Base-by-base conservation (phyloP, 2,113 vertebrate species). In the Boulengeromyrus knoepffleri region DNA sequence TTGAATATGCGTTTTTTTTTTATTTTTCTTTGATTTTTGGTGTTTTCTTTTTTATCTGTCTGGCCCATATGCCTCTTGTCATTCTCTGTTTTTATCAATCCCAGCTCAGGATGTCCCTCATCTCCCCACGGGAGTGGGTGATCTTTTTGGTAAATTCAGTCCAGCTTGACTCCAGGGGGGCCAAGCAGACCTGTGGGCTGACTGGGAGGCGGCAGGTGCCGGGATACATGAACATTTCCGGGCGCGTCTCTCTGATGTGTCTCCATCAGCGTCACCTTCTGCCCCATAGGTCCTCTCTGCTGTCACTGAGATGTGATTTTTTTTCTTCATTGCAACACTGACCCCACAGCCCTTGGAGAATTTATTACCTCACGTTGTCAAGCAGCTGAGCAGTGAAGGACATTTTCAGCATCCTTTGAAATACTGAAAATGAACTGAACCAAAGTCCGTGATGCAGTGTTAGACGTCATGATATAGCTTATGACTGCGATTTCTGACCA, bases 91-190 rank as follows among this genome's bases (percentile, higher is more conserved):
- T 90, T 92, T 92, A 92, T 93, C 92, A 91, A 89, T 90, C 90
- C 56, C 70, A 83, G 85, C 86, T 91, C 88, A 88, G 90, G 89
- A 90, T 91, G 86, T 88, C 52, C 70, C 74, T 70, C 80, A 87
- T 88, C 88, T 89, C 27, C 91, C 87, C n/a, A 87, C 80, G 91
- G 89, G 87, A 88, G 58, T 39, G 88, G 91, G 89, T 90, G 92
- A 91, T 92, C 92, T 92, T 92, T 91, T 89, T n/a, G 47, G 89
- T 45, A 91, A 90, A 90, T 92, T 91, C 87, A 70, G 86, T 89
- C 90, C 52, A 70, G 87, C 47, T 87, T 87, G 85, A 90, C 62
- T 90, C 36, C 53, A 3, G 36, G 39, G 52, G 85, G 85, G 17
- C 85, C 17, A 52, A 50, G 62, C 27, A 70, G 62, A 70, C 62